Conservation (phyloP, 2,113 vertebrate genomes). For the Aphyosemion australe region DNA sequence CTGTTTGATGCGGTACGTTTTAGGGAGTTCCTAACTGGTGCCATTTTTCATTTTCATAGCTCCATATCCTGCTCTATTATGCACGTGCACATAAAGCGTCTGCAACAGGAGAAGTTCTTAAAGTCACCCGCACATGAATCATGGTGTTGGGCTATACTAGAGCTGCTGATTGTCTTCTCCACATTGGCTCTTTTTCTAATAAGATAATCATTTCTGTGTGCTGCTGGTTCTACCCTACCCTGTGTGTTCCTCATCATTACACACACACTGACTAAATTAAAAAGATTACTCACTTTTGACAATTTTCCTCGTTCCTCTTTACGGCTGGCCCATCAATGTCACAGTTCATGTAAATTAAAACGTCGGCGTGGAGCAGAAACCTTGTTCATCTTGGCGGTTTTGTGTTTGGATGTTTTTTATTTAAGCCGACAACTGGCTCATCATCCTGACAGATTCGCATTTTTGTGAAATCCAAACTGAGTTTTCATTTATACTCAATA, state of each 20-base stretch:
- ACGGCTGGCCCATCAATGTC: constrained; percentile 32
- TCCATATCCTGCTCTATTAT: constrained; percentile 7
- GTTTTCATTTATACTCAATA: neutral
- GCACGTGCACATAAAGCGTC: constrained; percentile 1
- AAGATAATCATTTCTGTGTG: constrained; percentile 67
- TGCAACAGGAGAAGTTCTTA: constrained; percentile 15
- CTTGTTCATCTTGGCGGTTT: constrained; percentile 11
- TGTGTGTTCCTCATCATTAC: constrained; percentile 63
- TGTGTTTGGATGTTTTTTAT: neutral
- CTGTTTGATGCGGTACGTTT: too few species aligned
- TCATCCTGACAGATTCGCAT: neutral
- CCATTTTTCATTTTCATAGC: constrained; percentile 20
- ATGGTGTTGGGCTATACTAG: constrained; percentile 5
- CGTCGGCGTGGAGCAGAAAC: constrained; percentile 17
- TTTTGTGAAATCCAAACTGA: neutral
- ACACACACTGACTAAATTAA: constrained; percentile 68
- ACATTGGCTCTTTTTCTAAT: constrained; percentile 58
- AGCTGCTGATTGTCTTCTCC: constrained; percentile 36
- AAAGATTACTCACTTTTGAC: constrained; percentile 74
- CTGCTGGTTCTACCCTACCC: constrained; percentile 49
- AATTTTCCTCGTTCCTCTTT: constrained; percentile 52
- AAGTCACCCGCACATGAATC: constrained; percentile 29
- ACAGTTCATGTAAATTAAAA: constrained; percentile 45
- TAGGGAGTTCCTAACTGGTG: too few species aligned
- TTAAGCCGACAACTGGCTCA: constrained; percentile 3